Conservation (phyloP, 2,888 invertebrate species). For the Limnephilus marmoratus region DNA sequence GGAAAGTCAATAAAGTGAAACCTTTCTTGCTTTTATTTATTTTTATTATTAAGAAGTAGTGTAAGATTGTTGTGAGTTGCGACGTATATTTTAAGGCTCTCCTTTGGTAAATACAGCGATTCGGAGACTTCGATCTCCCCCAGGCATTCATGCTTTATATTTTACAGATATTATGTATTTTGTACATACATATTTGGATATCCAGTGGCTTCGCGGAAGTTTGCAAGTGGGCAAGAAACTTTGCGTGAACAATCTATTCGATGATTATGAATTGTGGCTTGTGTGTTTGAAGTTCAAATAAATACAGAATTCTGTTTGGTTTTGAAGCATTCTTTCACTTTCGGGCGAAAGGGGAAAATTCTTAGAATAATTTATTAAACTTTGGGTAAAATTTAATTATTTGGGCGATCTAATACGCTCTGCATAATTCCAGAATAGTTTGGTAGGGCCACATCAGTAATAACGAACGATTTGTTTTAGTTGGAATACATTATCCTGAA, state of each 20-base stretch:
- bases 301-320: not conserved
- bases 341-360: not conserved
- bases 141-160: not conserved
- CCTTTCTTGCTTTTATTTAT: conserved; percentile 6
- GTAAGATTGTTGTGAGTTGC: conserved; percentile 30
- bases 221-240: conserved; percentile 8
- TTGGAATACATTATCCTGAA: no score
- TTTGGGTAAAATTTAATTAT: not conserved
- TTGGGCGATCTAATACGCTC: not conserved
- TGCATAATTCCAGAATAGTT: not conserved
- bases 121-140: not conserved
- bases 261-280: conserved; percentile 9
- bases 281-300: not conserved
- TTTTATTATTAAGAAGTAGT: not conserved
- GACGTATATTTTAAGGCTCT: conserved; percentile 17
- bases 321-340: not conserved
- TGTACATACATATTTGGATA: conserved; percentile 35
- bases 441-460: not conserved
- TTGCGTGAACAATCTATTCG: conserved; percentile 15
- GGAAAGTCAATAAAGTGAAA: conserved; percentile 30
- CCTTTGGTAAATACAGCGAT: conserved; percentile 22
- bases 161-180: not conserved
- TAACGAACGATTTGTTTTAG: not conserved
- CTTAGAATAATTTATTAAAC: not conserved
- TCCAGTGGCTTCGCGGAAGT: not conserved